phyloP scores from a whole-genome alignment of 2,888 invertebrate genomes.

The Tuberolachnus salignus region DNA sequence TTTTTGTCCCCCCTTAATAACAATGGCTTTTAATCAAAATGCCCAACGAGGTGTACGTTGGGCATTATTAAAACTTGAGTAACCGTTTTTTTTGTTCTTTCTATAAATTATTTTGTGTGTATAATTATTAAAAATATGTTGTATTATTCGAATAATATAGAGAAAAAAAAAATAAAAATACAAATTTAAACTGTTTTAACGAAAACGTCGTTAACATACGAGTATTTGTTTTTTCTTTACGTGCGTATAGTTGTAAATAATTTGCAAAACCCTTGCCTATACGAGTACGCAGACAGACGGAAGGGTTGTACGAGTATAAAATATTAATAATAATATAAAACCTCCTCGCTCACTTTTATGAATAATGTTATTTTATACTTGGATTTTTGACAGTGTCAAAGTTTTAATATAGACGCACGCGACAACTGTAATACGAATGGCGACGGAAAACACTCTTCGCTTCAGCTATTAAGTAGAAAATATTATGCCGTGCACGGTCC shows the following conservation, averaged over 20 bases:
- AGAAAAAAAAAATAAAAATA: not conserved
- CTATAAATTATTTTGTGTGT: slow-evolving; percentile 1
- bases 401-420: not conserved
- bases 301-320: too few species aligned
- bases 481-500: not conserved
- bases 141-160: too few species aligned
- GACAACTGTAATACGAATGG: not conserved
- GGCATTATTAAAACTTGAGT: not conserved
- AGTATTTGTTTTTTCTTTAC: too few species aligned
- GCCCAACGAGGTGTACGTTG: not conserved
- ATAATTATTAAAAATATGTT: not conserved
- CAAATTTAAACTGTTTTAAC: not conserved
- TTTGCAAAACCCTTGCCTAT: not conserved
- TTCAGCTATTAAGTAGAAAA: slow-evolving; percentile 2
- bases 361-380: not conserved
- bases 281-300: too few species aligned
- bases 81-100: not conserved
- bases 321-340: too few species aligned
- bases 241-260: not conserved
- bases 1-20: not conserved
- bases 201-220: too few species aligned
- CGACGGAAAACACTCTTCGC: not conserved
- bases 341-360: not conserved
- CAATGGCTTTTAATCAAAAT: slow-evolving; percentile 12
- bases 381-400: slow-evolving; percentile 12